phyloP scores from a whole-genome alignment of 2,113 vertebrate genomes.

The Suncus etruscus region DNA sequence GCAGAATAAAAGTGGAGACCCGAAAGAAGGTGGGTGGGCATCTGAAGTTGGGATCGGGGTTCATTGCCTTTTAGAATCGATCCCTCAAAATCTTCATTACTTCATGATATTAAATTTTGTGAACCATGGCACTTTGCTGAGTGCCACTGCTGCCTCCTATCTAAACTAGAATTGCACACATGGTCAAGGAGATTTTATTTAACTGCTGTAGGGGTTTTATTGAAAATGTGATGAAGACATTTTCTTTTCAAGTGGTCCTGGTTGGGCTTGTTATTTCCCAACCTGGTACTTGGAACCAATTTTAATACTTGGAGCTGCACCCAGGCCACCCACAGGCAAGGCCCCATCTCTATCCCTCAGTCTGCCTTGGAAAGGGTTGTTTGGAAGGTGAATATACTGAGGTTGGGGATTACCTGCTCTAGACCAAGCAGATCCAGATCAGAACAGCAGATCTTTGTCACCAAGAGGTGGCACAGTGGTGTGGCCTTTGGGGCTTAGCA shows the following conservation, averaged over 20 bases:
- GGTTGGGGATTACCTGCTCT: neutral
- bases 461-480: neutral
- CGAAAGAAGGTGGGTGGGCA: neutral
- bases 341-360: neutral
- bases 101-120: neutral
- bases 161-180: neutral
- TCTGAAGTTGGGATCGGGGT: neutral
- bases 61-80: constrained; percentile 24
- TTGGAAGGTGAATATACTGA: neutral
- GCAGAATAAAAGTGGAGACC: constrained; percentile 21
- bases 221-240: constrained; percentile 34
- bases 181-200: neutral
- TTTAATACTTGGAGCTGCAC: constrained; percentile 25
- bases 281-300: neutral
- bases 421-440: neutral
- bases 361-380: neutral
- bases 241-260: constrained; percentile 27
- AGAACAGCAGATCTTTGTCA: neutral
- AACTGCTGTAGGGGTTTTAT: constrained; percentile 23
- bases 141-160: neutral
- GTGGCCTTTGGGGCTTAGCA: neutral
- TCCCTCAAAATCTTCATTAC: neutral
- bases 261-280: constrained; percentile 38
- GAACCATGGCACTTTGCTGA: constrained; percentile 29
- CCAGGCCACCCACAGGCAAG: constrained; percentile 54